phyloP scores from a whole-genome alignment of 1,140 invertebrate species.

The Augochlora pura region DNA sequence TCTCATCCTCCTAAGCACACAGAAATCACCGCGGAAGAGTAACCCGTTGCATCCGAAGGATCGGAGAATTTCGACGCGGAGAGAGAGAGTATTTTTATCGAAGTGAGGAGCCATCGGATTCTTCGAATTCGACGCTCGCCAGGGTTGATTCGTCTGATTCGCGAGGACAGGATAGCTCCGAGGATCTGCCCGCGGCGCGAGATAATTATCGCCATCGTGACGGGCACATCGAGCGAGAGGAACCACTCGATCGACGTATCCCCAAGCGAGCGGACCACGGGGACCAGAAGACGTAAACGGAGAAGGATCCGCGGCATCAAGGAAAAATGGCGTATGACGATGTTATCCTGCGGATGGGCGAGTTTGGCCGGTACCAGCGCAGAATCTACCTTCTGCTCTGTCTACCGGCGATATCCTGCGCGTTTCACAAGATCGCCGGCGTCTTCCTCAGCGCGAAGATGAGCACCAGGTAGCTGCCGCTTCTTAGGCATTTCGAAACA shows the following conservation, averaged over 20 bases:
- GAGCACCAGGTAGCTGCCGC: constrained; percentile 79
- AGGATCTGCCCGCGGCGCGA: neutral
- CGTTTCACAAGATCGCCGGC: constrained; percentile 88
- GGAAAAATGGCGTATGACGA: constrained; percentile 87
- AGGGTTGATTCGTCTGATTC: neutral
- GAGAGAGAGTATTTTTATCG: too few species aligned
- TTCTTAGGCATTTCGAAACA: too few species aligned
- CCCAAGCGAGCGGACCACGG: constrained; percentile 16
- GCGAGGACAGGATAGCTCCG: neutral
- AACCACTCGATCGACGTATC: constrained; percentile 5
- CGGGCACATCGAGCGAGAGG: constrained; percentile 20
- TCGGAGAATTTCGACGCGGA: neutral
- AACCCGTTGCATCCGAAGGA: too few species aligned
- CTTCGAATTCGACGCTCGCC: too few species aligned
- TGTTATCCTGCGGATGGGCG: constrained; percentile 84
- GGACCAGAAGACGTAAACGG: constrained; percentile 18
- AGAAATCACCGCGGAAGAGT: too few species aligned
- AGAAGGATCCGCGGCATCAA: constrained; percentile 9
- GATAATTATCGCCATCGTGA: constrained; percentile 16
- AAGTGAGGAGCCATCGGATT: neutral
- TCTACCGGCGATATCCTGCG: constrained; percentile 86
- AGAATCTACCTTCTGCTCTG: constrained; percentile 86
- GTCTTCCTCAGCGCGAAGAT: constrained; percentile 87
- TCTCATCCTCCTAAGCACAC: neutral
- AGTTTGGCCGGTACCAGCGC: constrained; percentile 88